These are phyloP conservation scores for Drosophila paracracens DNA, from an alignment of 2,888 invertebrate genomes.

Conservation along the genomic window DNA sequence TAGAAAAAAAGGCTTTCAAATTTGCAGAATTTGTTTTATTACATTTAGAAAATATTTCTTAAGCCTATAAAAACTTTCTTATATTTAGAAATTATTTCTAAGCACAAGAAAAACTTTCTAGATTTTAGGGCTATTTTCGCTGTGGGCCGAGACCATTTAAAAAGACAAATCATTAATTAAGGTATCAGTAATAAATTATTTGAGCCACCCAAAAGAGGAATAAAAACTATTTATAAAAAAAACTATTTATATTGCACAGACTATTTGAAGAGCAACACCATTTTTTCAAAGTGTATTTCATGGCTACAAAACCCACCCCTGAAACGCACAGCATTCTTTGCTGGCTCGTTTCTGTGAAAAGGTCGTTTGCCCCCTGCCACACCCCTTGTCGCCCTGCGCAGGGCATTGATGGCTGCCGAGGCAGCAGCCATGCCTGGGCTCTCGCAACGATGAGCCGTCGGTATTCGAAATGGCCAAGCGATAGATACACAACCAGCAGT, in stretches of 20 bases:
- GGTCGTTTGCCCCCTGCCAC: slow-evolving; percentile 21
- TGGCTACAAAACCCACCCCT: slow-evolving; percentile 61
- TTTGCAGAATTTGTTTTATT: not conserved
- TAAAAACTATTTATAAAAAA: not conserved
- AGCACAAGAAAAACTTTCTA: not conserved
- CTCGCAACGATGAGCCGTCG: slow-evolving; percentile 66
- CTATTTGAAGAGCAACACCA: not conserved
- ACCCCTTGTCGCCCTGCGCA: slow-evolving; percentile 2
- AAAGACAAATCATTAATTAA: not conserved
- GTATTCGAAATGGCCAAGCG: slow-evolving; percentile 48
- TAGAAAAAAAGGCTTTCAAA: not conserved
- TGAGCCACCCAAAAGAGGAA: not conserved
- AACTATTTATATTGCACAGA: not conserved
- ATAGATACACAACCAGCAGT: slow-evolving; percentile 54
- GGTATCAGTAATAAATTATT: not conserved
- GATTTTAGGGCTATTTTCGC: not conserved
- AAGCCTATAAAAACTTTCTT: not conserved
- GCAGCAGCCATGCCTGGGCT: slow-evolving; percentile 46
- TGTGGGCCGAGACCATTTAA: not conserved
- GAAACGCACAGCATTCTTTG: slow-evolving; percentile 22
- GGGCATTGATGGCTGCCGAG: slow-evolving; percentile 58
- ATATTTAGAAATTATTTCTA: not conserved
- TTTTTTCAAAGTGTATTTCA: slow-evolving; percentile 33
- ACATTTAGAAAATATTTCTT: not conserved
- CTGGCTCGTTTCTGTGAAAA: slow-evolving; percentile 22